Percentiles rank a stretch among this genome's conserved stretches.
phyloP scores from a whole-genome alignment of 1,140 invertebrate species.

The Magallana gigas region DNA sequence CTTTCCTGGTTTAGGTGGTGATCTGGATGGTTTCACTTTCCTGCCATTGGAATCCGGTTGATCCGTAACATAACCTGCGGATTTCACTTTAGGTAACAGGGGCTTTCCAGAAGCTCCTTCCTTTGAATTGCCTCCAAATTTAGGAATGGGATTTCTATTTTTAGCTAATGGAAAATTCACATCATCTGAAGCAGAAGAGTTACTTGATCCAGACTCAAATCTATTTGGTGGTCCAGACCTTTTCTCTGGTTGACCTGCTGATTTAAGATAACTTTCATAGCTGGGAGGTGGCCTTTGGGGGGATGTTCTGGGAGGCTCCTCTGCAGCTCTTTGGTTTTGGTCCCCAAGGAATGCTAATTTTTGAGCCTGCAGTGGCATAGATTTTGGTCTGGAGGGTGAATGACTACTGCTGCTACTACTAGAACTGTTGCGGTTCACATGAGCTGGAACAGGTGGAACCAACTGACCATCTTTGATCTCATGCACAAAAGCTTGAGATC shows the following conservation, averaged over 20 bases:
- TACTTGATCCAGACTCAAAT: background rate
- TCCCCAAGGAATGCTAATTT: slow-evolving; percentile 41
- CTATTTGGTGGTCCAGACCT: background rate
- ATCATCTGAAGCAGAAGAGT: background rate
- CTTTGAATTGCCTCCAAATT: slow-evolving; percentile 32
- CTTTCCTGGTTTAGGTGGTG: slow-evolving; percentile 29
- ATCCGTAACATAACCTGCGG: background rate
- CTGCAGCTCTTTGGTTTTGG: slow-evolving; percentile 46
- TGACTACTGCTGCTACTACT: slow-evolving; percentile 22
- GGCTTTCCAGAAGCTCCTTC: slow-evolving; percentile 29
- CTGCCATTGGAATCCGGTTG: slow-evolving; percentile 31
- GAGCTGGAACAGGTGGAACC: slow-evolving; percentile 6
- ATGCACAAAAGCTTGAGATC: slow-evolving; percentile 54
- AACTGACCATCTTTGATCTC: slow-evolving; percentile 46
- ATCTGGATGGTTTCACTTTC: slow-evolving; percentile 22
- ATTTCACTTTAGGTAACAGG: slow-evolving; percentile 35
- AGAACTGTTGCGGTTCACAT: slow-evolving; percentile 40
- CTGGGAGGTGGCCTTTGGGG: slow-evolving; percentile 55
- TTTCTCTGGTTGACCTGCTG: background rate
- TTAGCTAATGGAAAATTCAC: slow-evolving; percentile 22
- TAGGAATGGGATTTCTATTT: slow-evolving; percentile 29
- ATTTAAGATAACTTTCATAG: background rate
- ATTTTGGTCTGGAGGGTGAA: slow-evolving; percentile 51
- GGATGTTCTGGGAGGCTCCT: slow-evolving; percentile 42
- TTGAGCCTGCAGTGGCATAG: slow-evolving; percentile 50